Base-by-base conservation (phyloP, 1,140 invertebrate species). In the Colletes gigas region DNA sequence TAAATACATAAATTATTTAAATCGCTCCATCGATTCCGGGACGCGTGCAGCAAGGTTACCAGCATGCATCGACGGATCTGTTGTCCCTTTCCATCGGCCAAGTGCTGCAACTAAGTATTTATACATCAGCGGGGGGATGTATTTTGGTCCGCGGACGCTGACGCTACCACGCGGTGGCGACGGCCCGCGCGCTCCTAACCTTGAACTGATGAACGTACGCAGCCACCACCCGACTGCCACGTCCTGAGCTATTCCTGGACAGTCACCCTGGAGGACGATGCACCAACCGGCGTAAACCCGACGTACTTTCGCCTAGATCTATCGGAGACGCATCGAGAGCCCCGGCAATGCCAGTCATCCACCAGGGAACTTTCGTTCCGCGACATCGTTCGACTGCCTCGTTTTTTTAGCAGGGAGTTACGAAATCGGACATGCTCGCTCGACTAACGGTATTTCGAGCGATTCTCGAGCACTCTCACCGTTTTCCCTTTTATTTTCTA, bases 131-230 rank as follows among this genome's bases (percentile, higher is more conserved):
- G 62, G 79, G 70, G 84, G 82, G 77, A 87, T 86, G 83, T 90
- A 90, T 90, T 90, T 90, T 69, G 83, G 88, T 87, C 87, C 70
- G 71, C 81, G 72, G 77, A 84, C 83, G 83, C 79, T 84, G 83
- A 74, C 79, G 81, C 81, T 63, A 76, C 83, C 57, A 87, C 73
- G 71, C 76, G 81, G 57, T 83, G 78, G 75, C 83, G 86, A 86
- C 85, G 82, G 69, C 74, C 70, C 44, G 78, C 80, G 86, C 83
- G 86, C 76, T 86, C 87, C 86, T 91, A 92, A 92, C 91, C 91
- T 92, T 92, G 91, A 92, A 92, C 91, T 89, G 89, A 88, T 89
- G 87, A 90, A 88, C 85, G 83, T 78, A 87, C 74, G 71, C 85
- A 83, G 73, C 65, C 60, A 81, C 77, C 73, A 86, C 82, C 72